phyloP scores from a whole-genome alignment of 2,113 vertebrate species.

The Labeo rohita region DNA sequence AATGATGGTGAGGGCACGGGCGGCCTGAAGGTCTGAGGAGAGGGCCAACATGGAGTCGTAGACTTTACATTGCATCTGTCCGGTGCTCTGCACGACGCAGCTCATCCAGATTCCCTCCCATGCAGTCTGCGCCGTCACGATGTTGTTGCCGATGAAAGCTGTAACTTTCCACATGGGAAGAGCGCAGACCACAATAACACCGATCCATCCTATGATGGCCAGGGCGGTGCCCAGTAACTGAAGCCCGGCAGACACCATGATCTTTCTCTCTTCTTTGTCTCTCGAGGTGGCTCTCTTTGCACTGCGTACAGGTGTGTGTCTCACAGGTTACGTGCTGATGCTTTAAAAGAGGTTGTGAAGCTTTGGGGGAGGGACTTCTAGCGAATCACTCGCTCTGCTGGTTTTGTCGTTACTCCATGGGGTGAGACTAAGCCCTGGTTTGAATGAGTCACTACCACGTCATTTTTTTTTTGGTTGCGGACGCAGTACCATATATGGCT shows the following conservation, averaged over 20 bases:
- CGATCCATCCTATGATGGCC: constrained; percentile 76
- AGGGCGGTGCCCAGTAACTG: constrained; percentile 76
- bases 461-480: not conserved
- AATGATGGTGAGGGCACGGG: constrained; percentile 73
- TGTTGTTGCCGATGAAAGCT: constrained; percentile 78
- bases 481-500: constrained; percentile 8
- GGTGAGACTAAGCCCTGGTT: not conserved
- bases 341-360: constrained; percentile 12
- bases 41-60: constrained; percentile 82
- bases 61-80: constrained; percentile 83
- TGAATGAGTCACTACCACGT: constrained; percentile 30
- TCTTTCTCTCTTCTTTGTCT: constrained; percentile 5
- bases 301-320: not conserved
- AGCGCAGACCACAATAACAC: constrained; percentile 71
- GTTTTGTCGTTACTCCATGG: constrained; percentile 38
- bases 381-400: constrained; percentile 33
- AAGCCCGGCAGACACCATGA: constrained; percentile 76
- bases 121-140: constrained; percentile 71
- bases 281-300: not conserved
- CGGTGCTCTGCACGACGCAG: constrained; percentile 79
- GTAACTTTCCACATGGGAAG: constrained; percentile 79
- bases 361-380: constrained; percentile 44
- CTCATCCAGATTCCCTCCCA: constrained; percentile 82
- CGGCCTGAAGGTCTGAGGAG: constrained; percentile 75
- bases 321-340: constrained; percentile 1